Base-by-base conservation (phyloP, 1,140 invertebrate genomes). In the Phocides pigmalion region DNA sequence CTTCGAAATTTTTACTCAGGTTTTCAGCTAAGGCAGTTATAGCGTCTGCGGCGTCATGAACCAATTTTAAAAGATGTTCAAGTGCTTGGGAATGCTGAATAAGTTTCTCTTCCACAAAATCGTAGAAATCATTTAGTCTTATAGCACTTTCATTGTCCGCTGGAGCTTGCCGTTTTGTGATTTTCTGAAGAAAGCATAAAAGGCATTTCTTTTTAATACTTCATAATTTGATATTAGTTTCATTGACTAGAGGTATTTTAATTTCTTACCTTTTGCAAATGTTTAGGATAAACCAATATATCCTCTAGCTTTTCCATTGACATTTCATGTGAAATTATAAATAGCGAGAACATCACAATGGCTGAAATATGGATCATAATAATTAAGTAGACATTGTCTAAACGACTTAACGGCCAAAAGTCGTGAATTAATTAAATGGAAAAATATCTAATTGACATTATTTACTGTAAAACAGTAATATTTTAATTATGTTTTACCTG, bases 51-150 rank as follows among this genome's bases (percentile, higher is more conserved):
- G 72, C 81, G 1, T 49, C 42, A 44, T 77, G 49, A 9, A 72
- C 59, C n/a, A 73, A 44, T 66, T 76, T 74, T 4, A 84, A 12
- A 14, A 88, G 49, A 53, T 84, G 66, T 46, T 84, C 79, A 51
- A 88, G 62, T 0, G 83, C 83, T 70, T 85, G 75, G n/a, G 70
- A 74, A 39, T 87, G 82, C 39, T 82, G 70, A 25, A 79, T 70
- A 20, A 87, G 58, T 51, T 82, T 82, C 0, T 88, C 79, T 71
- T 84, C 85, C 25, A 86, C 67, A 62, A 85, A 87, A 0, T 76
- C 17, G 32, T 70, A 54, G 22, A 76, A 76, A 14, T 74, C 50
- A 28, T 35, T 61, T 56, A 61, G 53, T 61, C 62, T 64, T 54
- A 9, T 62, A 4, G 42, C 12, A 19, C 19, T 44, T 4, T 0